These are phyloP conservation scores for Vidua chalybeata DNA, from an alignment of 2,113 vertebrate species.

Conservation along the genomic window DNA sequence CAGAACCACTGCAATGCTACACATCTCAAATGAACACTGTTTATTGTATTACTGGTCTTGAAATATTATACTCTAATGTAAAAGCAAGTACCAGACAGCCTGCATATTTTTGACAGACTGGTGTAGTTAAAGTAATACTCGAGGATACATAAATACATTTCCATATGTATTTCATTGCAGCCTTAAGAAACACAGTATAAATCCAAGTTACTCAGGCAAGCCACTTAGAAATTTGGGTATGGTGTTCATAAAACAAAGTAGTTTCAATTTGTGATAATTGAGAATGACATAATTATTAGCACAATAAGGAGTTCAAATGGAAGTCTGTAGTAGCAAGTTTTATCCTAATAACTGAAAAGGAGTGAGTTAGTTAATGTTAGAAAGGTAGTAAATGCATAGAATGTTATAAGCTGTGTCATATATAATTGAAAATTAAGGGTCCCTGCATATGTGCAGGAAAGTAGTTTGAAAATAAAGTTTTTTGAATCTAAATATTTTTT, in stretches of 20 bases:
- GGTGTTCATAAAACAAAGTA: background rate
- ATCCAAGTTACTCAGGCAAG: background rate
- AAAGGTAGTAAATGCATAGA: background rate
- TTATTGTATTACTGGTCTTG: slow-evolving; percentile 33
- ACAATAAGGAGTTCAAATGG: background rate
- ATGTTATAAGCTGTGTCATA: background rate
- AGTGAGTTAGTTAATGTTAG: background rate
- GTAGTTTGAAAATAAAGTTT: background rate
- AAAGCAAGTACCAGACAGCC: slow-evolving; percentile 37
- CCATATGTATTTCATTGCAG: background rate
- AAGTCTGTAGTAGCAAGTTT: background rate
- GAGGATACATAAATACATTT: background rate
- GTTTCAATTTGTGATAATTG: background rate
- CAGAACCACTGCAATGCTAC: background rate
- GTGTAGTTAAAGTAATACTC: background rate
- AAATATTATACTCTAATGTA: slow-evolving; percentile 6
- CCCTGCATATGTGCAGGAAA: background rate
- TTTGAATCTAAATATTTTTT: background rate
- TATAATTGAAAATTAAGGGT: background rate
- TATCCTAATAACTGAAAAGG: background rate
- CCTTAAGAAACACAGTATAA: background rate
- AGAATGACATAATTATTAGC: background rate
- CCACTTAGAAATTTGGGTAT: background rate
- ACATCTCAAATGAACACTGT: background rate
- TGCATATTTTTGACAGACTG: background rate